These are phyloP conservation scores for Clarias batrachus DNA, from an alignment of 2,113 vertebrate species.

Conservation along the genomic window DNA sequence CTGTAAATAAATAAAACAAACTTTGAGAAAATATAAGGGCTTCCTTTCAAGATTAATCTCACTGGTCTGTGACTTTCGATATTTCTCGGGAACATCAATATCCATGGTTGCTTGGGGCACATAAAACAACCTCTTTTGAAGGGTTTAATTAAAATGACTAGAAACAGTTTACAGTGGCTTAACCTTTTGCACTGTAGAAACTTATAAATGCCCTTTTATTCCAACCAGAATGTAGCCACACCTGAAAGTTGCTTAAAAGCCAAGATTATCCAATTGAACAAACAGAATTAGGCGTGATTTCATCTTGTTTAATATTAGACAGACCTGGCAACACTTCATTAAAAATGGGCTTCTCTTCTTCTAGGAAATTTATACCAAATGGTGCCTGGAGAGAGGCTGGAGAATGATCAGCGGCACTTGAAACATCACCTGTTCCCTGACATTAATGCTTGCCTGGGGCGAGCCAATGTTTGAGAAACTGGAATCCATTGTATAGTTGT, in stretches of 20 bases:
- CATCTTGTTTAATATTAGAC: not conserved
- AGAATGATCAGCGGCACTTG: not conserved
- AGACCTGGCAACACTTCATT: not conserved
- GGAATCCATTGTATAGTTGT: too few relatives aligned
- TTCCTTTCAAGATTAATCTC: not conserved
- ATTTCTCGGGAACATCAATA: not conserved
- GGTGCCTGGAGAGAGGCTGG: not conserved
- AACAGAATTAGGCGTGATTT: not conserved
- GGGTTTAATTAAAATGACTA: not conserved
- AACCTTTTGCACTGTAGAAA: not conserved
- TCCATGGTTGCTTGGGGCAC: not conserved
- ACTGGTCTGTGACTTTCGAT: not conserved
- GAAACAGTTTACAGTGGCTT: not conserved
- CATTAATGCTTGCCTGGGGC: not conserved
- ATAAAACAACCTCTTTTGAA: not conserved
- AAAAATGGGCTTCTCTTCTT: not conserved
- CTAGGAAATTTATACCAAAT: not conserved
- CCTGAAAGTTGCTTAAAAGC: not conserved
- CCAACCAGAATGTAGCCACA: not conserved
- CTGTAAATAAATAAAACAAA: too few relatives aligned
- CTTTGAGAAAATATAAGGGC: too few relatives aligned
- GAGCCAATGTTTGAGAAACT: too few relatives aligned
- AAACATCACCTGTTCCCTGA: not conserved
- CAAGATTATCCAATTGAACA: not conserved
- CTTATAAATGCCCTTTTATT: not conserved